A percentile compares a stretch with the other conserved stretches of the same genome.
phyloP scores from a whole-genome alignment of 2,797 vertebrate species.

The Hoplostethus mediterraneus region DNA sequence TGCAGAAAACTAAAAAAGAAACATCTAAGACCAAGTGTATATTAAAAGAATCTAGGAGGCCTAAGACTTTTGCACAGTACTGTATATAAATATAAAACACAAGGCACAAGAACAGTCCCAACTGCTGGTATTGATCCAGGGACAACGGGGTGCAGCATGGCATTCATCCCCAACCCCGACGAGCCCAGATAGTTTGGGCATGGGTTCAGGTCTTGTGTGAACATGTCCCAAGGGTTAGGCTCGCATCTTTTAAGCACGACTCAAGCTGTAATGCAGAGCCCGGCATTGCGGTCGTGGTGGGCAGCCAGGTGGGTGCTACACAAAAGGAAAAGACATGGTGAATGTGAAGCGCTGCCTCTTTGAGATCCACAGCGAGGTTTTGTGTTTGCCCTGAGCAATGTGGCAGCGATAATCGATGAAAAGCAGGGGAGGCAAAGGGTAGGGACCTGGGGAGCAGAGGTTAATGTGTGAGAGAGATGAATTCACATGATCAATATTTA shows the following conservation, averaged over 20 bases:
- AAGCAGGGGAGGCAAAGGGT: slow-evolving; percentile 19
- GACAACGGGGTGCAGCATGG: slow-evolving; percentile 5
- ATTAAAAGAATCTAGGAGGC: no score
- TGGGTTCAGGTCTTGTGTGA: slow-evolving; percentile 4
- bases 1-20: no score
- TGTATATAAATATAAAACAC: no score
- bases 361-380: background rate
- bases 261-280: background rate
- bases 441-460: slow-evolving; percentile 32
- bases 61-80: no score
- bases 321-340: no score
- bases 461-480: slow-evolving; percentile 34
- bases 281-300: background rate
- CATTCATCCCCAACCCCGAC: slow-evolving; percentile 31
- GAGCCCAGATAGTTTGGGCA: background rate
- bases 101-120: slow-evolving; percentile 18
- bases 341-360: background rate
- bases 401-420: slow-evolving; percentile 37
- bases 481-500: slow-evolving; percentile 9
- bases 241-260: background rate
- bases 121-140: slow-evolving; percentile 56
- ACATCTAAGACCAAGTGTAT: no score
- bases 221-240: background rate
- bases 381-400: background rate
- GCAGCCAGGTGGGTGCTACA: no score